These are phyloP conservation scores for Leptothorax acervorum DNA, from an alignment of 2,888 invertebrate genomes.

Conservation along the genomic window DNA sequence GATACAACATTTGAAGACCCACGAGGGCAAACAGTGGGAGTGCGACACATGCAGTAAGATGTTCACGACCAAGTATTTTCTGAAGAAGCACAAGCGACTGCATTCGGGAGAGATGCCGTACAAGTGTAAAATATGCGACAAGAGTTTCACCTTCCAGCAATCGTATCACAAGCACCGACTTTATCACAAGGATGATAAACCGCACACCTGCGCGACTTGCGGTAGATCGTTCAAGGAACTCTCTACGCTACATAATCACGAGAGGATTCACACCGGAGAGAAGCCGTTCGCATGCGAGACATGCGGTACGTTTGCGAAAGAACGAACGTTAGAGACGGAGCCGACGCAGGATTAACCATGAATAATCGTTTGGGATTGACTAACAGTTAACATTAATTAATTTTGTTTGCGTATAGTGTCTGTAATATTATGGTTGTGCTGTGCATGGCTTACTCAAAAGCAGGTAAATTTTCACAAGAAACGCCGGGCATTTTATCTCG, in stretches of 20 bases:
- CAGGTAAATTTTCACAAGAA: slow-evolving; percentile 42
- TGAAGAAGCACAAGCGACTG: slow-evolving; percentile 95
- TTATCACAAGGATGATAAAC: slow-evolving; percentile 95
- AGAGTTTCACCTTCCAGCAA: slow-evolving; percentile 96
- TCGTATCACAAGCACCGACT: slow-evolving; percentile 95
- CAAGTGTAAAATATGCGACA: slow-evolving; percentile 92
- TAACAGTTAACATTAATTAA: slow-evolving; percentile 70
- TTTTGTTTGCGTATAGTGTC: slow-evolving; percentile 61
- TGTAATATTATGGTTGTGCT: slow-evolving; percentile 61
- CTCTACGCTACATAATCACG: slow-evolving; percentile 95
- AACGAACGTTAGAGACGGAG: background rate
- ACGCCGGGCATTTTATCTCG: background rate
- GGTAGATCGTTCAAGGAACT: slow-evolving; percentile 94
- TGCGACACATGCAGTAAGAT: slow-evolving; percentile 94
- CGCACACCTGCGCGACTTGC: slow-evolving; percentile 91
- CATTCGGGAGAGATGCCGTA: slow-evolving; percentile 96
- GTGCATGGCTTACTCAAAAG: slow-evolving; percentile 40
- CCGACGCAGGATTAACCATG: slow-evolving; percentile 41
- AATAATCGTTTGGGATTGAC: slow-evolving; percentile 70
- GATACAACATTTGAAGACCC: slow-evolving; percentile 85
- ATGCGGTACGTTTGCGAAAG: slow-evolving; percentile 88
- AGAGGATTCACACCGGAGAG: slow-evolving; percentile 93
- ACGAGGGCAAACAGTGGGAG: slow-evolving; percentile 93
- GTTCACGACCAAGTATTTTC: slow-evolving; percentile 95
- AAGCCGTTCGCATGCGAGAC: slow-evolving; percentile 95